These are phyloP conservation scores for Scylla paramamosain DNA, from an alignment of 1,140 invertebrate species.

Conservation along the genomic window DNA sequence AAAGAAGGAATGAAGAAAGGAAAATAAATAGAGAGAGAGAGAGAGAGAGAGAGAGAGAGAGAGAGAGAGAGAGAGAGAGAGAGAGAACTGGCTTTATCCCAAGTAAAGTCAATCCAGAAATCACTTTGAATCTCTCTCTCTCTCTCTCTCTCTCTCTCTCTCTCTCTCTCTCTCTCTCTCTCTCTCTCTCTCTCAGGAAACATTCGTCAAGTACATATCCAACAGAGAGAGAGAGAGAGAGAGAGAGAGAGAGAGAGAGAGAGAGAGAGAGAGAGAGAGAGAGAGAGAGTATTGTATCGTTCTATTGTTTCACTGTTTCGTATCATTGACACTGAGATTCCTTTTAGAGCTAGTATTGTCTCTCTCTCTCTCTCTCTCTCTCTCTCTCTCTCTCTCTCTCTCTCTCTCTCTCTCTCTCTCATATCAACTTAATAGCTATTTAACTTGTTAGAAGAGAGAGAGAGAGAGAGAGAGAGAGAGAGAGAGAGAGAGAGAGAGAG, in stretches of 20 bases:
- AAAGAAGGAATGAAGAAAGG: no score
- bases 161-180: background rate
- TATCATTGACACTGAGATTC: background rate
- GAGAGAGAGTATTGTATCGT: background rate
- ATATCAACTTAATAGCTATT: no score
- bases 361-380: background rate
- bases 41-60: background rate
- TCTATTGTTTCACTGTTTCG: background rate
- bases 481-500: no score
- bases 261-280: slow-evolving; percentile 29
- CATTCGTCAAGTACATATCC: background rate
- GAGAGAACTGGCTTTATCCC: background rate
- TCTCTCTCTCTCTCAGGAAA: background rate
- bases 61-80: slow-evolving; percentile 29
- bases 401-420: no score
- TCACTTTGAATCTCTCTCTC: background rate
- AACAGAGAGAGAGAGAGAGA: slow-evolving; percentile 5
- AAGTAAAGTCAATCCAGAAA: background rate
- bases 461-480: no score
- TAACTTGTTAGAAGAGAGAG: no score
- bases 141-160: background rate
- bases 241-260: slow-evolving; percentile 29
- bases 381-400: background rate
- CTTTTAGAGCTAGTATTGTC: background rate
- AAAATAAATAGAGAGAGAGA: no score